These are phyloP conservation scores for Girardia tigrina DNA, from an alignment of 2,888 invertebrate genomes.

Conservation along the genomic window DNA sequence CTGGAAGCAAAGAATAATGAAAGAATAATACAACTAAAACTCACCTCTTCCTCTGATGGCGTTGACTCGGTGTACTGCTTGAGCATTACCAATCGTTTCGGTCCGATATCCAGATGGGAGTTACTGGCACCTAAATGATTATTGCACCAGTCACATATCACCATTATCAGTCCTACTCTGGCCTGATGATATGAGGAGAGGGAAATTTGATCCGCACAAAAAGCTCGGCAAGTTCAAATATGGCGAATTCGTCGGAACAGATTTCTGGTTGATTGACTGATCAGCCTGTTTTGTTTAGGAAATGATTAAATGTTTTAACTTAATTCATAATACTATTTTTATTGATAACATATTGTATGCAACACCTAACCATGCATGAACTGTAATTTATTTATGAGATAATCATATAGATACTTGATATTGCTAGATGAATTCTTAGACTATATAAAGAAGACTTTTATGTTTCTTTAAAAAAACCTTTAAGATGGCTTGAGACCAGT, in stretches of 20 bases:
- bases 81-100: not conserved
- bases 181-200: constrained; percentile 1
- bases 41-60: not conserved
- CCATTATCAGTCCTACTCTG: constrained; percentile 11
- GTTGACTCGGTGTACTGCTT: not conserved
- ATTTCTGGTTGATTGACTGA: not conserved
- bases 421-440: no score
- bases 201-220: not conserved
- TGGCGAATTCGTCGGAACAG: not conserved
- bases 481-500: no score
- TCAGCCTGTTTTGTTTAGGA: no score
- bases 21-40: not conserved
- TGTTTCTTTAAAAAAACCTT: no score
- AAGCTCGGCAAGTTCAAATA: not conserved
- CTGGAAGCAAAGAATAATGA: not conserved
- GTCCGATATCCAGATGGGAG: not conserved
- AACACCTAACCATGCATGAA: no score
- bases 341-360: no score
- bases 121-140: constrained; percentile 5
- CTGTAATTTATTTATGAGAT: no score
- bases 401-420: no score
- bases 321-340: no score
- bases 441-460: no score
- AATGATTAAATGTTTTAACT: no score
- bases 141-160: constrained; percentile 10